Conservation (phyloP, 1,140 invertebrate species). For the Linepithema humile region DNA sequence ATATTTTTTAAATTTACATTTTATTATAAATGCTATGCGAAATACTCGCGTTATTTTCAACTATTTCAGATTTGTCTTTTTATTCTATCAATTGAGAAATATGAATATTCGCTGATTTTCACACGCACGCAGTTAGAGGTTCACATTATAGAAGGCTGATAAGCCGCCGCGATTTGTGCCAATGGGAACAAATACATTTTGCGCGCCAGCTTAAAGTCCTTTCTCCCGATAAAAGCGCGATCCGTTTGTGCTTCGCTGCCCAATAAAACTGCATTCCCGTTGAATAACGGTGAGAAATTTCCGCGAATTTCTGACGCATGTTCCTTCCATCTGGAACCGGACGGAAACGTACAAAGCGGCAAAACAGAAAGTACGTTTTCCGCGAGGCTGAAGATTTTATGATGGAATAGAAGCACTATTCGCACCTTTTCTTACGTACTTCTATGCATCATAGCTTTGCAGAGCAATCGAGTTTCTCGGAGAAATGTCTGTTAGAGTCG, state of each 20-base stretch:
- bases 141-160: not conserved
- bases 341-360: conserved; percentile 29
- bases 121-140: not conserved
- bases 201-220: conserved; percentile 23
- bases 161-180: conserved; percentile 46
- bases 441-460: conserved; percentile 20
- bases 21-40: no score
- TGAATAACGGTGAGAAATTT: conserved; percentile 50
- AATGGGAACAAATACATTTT: conserved; percentile 49
- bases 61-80: not conserved
- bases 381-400: conserved; percentile 40
- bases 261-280: conserved; percentile 51
- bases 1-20: not conserved
- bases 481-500: conserved; percentile 21
- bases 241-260: conserved; percentile 38
- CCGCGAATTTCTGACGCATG: conserved; percentile 24
- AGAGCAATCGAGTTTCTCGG: not conserved
- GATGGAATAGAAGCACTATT: conserved; percentile 36
- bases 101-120: not conserved
- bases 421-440: conserved; percentile 9
- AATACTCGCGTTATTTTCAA: not conserved
- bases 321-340: conserved; percentile 32
- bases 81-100: not conserved
- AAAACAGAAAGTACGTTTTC: conserved; percentile 42
- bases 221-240: conserved; percentile 53